phyloP scores from a whole-genome alignment of 2,797 vertebrate genomes.

The Aotus griseimembra region DNA sequence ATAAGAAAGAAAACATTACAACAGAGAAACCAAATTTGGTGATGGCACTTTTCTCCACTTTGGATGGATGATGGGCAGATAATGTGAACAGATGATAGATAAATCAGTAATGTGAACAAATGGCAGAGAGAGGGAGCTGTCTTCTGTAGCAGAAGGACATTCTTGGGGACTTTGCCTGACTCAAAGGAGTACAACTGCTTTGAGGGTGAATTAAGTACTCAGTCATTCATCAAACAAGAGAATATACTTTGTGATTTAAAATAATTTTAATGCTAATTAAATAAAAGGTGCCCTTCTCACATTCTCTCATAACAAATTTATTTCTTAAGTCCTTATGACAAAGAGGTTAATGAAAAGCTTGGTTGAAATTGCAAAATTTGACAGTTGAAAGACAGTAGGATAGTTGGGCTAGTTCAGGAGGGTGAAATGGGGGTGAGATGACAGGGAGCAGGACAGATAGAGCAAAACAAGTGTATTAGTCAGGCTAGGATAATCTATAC shows the following conservation, averaged over 20 bases:
- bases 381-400: neutral
- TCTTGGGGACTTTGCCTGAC: neutral
- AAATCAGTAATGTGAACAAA: constrained; percentile 49
- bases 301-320: neutral
- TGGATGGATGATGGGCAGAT: constrained; percentile 15
- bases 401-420: neutral
- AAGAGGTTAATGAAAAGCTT: constrained; percentile 41
- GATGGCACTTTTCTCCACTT: neutral
- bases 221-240: neutral
- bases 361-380: constrained; percentile 22
- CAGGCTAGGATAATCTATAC: neutral
- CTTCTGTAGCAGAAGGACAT: neutral
- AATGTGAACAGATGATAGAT: constrained; percentile 55
- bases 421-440: neutral
- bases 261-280: constrained; percentile 49
- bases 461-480: neutral
- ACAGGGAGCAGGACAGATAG: neutral
- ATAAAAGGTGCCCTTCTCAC: neutral
- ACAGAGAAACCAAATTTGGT: constrained; percentile 42
- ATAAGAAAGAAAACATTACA: constrained; percentile 56
- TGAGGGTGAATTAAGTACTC: constrained; percentile 20
- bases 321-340: constrained; percentile 22
- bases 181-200: neutral
- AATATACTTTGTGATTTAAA: constrained; percentile 23
- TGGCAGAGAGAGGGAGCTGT: neutral